These are phyloP conservation scores for Psammodynastes pulverulentus DNA, from an alignment of 2,113 vertebrate species.

Conservation along the genomic window DNA sequence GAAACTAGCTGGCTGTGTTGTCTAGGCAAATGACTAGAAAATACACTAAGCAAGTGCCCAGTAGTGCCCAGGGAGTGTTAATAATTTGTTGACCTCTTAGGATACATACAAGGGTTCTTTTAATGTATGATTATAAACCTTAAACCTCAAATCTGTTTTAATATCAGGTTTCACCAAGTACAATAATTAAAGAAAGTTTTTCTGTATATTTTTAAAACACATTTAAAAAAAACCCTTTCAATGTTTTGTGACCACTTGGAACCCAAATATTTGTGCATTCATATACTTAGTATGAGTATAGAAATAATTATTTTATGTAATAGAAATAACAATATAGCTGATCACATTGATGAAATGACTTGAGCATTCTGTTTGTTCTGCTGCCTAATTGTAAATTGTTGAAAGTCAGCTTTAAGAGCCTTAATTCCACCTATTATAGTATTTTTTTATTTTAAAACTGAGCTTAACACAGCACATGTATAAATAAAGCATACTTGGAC, in stretches of 20 bases:
- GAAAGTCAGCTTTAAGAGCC: background rate
- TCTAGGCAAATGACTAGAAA: background rate
- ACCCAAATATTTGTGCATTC: background rate
- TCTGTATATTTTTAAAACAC: background rate
- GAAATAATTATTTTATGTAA: background rate
- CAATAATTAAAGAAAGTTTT: background rate
- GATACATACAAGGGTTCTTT: constrained; percentile 15
- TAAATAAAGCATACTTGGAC: background rate
- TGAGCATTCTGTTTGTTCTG: background rate
- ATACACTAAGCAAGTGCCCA: constrained; percentile 19
- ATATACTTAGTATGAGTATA: background rate
- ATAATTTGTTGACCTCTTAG: constrained; percentile 6
- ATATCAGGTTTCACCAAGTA: background rate
- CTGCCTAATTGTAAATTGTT: background rate
- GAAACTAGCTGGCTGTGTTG: background rate
- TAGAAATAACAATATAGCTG: background rate
- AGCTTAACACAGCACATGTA: background rate
- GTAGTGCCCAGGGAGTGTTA: background rate
- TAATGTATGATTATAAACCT: background rate
- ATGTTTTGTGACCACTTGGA: background rate
- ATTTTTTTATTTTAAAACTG: background rate
- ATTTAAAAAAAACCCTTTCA: background rate
- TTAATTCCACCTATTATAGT: background rate
- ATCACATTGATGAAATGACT: background rate
- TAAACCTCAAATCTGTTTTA: background rate